Evolutionary conservation across 2,113 vertebrate species (phyloP).

Genomic region (Pleuronectes platessa): DNA sequence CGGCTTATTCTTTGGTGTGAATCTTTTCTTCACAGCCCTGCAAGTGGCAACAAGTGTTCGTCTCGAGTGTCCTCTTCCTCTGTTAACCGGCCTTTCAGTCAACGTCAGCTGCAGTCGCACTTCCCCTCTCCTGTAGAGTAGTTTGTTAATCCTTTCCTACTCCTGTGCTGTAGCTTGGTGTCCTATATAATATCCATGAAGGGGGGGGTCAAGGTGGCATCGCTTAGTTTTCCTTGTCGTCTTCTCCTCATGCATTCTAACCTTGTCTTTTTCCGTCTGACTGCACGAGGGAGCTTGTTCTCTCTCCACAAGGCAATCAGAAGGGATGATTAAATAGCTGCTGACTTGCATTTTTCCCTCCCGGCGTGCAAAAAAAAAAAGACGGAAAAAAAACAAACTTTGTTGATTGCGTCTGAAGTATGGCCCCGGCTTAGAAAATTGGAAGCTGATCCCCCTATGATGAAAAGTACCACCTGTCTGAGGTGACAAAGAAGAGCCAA

Average conservation of each 20-base stretch:
- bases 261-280: conserved; percentile 49
- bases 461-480: conserved; percentile 72
- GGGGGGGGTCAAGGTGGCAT: conserved; percentile 32
- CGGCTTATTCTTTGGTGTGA: conserved; percentile 42
- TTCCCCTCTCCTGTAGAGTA: conserved; percentile 25
- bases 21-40: conserved; percentile 43
- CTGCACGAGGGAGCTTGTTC: conserved; percentile 56
- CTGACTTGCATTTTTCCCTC: conserved; percentile 79
- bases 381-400: conserved; percentile 41
- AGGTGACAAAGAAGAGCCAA: conserved; percentile 78
- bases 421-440: conserved; percentile 67
- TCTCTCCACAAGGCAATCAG: conserved; percentile 63
- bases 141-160: conserved; percentile 30
- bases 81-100: conserved; percentile 17
- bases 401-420: conserved; percentile 76
- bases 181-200: conserved; percentile 20
- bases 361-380: conserved; percentile 19
- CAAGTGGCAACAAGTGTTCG: conserved; percentile 41
- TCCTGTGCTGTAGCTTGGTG: conserved; percentile 24
- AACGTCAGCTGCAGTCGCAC: conserved; percentile 13
- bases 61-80: conserved; percentile 34
- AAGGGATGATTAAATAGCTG: conserved; percentile 79
- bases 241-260: conserved; percentile 45
- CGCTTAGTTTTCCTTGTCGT: conserved; percentile 15
- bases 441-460: conserved; percentile 73